Conservation (phyloP, 2,113 vertebrate species). For the Odobenus rosmarus region DNA sequence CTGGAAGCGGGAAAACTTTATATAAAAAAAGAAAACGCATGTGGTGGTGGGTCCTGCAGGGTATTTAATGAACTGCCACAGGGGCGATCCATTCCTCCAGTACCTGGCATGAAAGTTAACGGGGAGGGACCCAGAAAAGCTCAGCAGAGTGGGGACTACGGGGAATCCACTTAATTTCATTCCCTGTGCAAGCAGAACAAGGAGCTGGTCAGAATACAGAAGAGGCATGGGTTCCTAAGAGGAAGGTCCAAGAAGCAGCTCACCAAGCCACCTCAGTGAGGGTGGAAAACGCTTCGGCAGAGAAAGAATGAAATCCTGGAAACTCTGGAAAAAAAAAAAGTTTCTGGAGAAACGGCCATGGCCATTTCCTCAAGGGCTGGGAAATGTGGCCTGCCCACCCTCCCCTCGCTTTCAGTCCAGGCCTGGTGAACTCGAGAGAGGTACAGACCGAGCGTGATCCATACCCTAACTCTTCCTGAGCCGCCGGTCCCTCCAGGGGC, state of each 20-base stretch:
- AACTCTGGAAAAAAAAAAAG: neutral
- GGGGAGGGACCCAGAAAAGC: neutral
- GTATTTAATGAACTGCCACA: neutral
- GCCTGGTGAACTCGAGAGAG: neutral
- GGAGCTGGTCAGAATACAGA: accelerated
- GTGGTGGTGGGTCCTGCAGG: neutral
- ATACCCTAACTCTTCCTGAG: accelerated
- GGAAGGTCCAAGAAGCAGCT: neutral
- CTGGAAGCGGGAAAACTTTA: conserved; percentile 66
- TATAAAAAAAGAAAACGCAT: neutral
- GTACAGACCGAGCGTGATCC: accelerated
- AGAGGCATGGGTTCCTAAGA: neutral
- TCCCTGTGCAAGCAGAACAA: neutral
- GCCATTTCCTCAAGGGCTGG: neutral
- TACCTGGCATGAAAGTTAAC: neutral
- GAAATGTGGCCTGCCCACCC: too few species aligned
- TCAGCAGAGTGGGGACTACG: neutral
- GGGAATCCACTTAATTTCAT: neutral
- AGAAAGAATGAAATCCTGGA: neutral
- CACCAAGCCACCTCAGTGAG: neutral
- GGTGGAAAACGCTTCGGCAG: neutral
- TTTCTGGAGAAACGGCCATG: neutral
- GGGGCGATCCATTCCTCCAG: neutral
- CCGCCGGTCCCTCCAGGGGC: neutral
- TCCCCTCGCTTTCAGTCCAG: neutral